Base-by-base conservation (phyloP, 64 coral and sea anemone species). In the Actinia tenebrosa region DNA sequence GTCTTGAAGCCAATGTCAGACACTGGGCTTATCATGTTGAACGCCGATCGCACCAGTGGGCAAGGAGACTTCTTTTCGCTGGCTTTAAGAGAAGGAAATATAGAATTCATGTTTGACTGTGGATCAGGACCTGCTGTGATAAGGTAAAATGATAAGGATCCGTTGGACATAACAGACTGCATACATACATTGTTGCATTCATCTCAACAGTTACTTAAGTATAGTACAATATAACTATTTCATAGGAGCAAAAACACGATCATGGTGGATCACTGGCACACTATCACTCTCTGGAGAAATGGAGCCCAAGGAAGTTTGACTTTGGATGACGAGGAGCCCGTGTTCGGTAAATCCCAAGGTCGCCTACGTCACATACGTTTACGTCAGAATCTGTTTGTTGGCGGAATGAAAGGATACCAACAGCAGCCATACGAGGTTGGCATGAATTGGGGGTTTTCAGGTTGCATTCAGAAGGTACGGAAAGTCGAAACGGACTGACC, bases 81-180 rank as follows among this genome's bases (percentile, higher is more conserved):
- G 14, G 62, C 56, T 42, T 59, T 85, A 14, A 85, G 83, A 43
- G 83, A 85, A 83, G 83, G 83, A 55, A 85, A 19, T 17, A 46
- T 85, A 19, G 83, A 85, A 55, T 85, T 85, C 83, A 10, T 85
- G 7, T 85, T 85, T 85, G 83, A 85, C 56, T 85, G 83, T 64
- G 83, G 83, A 2, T 85, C 83, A n/a, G 83, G 83, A 14, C 56
- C 83, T 59, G 83, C 83, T 59, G 42, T 85, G 16, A 85, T 85
- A 22, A 85, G 83, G 83, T 85, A 43, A 85, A 54, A 68, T 3
- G 10, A 4, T 61, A 61, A 3, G 47, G 47, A 50, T 50, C 47
- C 47, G 4, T 50, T 50, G 47, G 0, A 50, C 47, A 4, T 5
- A 50, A 5, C 47, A 50, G 47, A 5, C 47, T 50, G 47, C 4